These are phyloP conservation scores for Gallinago jamesoni DNA, from an alignment of 2,113 vertebrate species.

Conservation along the genomic window DNA sequence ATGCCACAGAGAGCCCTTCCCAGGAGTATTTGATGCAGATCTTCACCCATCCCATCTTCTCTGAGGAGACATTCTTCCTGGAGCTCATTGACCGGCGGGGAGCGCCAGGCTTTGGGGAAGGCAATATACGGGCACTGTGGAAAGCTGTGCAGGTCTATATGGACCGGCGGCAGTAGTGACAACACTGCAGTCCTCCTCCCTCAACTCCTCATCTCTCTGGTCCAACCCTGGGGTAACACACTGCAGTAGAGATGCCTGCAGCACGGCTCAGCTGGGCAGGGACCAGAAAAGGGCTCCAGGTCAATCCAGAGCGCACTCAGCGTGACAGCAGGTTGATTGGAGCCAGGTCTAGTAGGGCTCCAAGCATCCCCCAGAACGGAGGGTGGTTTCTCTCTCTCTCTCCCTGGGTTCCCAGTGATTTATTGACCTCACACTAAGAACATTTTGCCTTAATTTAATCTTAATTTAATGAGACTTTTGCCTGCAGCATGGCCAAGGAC, in stretches of 20 bases:
- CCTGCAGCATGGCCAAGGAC: neutral
- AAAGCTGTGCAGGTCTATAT: constrained; percentile 85
- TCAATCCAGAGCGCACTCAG: neutral
- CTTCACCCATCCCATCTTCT: constrained; percentile 90
- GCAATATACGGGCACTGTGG: constrained; percentile 93
- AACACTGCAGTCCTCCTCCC: neutral
- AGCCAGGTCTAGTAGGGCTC: fast-evolving
- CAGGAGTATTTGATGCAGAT: constrained; percentile 86
- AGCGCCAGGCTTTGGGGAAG: constrained; percentile 88
- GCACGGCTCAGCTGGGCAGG: neutral
- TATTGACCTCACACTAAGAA: fast-evolving
- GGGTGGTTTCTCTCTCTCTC: neutral
- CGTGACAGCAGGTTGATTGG: fast-evolving
- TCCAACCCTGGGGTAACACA: neutral
- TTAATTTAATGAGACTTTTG: neutral
- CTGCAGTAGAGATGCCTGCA: fast-evolving
- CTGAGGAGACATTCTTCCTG: constrained; percentile 91
- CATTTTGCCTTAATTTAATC: neutral
- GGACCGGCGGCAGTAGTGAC: constrained; percentile 53
- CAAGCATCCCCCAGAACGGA: neutral
- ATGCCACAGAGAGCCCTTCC: neutral
- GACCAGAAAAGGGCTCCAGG: neutral
- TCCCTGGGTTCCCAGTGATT: neutral
- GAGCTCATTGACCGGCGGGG: constrained; percentile 92
- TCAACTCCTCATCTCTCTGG: neutral